Evolutionary conservation across 2,888 invertebrate species (phyloP).

Genomic region (Chloromyia formosa): DNA sequence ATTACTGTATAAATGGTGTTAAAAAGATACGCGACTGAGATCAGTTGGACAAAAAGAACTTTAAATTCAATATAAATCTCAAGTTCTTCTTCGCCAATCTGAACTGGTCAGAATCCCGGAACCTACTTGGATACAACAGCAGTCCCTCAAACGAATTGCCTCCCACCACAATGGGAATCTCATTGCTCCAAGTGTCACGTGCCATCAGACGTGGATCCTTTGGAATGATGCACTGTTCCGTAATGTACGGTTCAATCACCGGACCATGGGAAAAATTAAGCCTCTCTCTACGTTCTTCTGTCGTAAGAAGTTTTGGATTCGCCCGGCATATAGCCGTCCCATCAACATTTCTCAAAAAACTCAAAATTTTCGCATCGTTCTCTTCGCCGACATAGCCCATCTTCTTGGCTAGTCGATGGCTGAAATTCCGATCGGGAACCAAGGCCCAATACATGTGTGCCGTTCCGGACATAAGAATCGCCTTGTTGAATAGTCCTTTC

Average conservation of each 20-base stretch:
- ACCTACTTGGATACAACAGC: slow-evolving; percentile 56
- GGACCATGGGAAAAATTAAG: slow-evolving; percentile 60
- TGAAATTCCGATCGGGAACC: slow-evolving; percentile 57
- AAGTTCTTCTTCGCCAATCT: not conserved
- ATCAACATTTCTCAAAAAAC: slow-evolving; percentile 60
- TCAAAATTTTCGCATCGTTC: slow-evolving; percentile 59
- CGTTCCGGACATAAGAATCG: slow-evolving; percentile 60
- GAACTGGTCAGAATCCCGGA: not conserved
- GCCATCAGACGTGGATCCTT: slow-evolving; percentile 60
- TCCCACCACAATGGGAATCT: slow-evolving; percentile 61
- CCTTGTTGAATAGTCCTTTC: slow-evolving; percentile 61
- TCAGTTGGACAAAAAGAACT: slow-evolving; percentile 6
- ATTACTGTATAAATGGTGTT: not conserved
- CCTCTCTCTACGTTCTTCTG: slow-evolving; percentile 58
- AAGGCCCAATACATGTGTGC: slow-evolving; percentile 60
- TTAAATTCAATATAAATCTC: not conserved
- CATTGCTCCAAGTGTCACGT: slow-evolving; percentile 60
- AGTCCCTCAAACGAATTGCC: slow-evolving; percentile 62
- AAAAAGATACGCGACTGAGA: not conserved
- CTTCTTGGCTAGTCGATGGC: slow-evolving; percentile 58
- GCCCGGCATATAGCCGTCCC: slow-evolving; percentile 58
- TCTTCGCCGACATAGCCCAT: slow-evolving; percentile 59
- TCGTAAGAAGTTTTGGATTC: slow-evolving; percentile 59
- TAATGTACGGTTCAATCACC: slow-evolving; percentile 59
- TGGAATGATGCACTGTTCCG: slow-evolving; percentile 59